Conservation (phyloP, 2,888 invertebrate genomes). For the Callimorpha dominula region DNA sequence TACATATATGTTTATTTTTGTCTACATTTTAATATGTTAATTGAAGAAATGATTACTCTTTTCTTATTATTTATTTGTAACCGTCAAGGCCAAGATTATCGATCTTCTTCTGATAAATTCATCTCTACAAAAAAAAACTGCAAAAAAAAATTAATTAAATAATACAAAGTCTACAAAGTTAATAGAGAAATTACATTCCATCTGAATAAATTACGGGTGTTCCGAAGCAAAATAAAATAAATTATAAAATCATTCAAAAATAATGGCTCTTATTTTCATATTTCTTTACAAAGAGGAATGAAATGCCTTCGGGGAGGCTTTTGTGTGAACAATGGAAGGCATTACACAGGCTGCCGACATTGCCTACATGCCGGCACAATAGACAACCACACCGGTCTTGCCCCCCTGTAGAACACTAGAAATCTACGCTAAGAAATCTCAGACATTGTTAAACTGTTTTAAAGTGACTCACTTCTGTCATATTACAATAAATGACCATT, state of each 20-base stretch:
- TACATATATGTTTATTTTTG: no score
- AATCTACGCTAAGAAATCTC: conserved; percentile 5
- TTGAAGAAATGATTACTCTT: no score
- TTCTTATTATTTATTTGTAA: no score
- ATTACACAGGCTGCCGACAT: conserved; percentile 36
- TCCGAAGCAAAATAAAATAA: conserved; percentile 8
- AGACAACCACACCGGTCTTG: conserved; percentile 52
- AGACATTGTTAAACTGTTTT: background rate
- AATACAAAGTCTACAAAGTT: background rate
- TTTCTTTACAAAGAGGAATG: conserved; percentile 13
- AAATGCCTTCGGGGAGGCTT: conserved; percentile 29
- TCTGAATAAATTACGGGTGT: background rate
- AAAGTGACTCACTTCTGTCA: background rate
- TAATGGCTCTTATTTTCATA: conserved; percentile 15
- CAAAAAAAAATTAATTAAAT: background rate
- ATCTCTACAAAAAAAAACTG: no score
- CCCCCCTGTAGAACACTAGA: conserved; percentile 4
- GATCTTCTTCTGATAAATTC: background rate
- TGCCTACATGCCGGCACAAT: conserved; percentile 45
- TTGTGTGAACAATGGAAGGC: conserved; percentile 47
- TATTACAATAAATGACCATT: background rate
- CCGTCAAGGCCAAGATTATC: no score
- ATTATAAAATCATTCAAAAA: conserved; percentile 17
- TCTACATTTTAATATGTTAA: no score
- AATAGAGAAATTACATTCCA: background rate